phyloP scores from a whole-genome alignment of 1,140 invertebrate genomes.

The Ganaspis sp. region DNA sequence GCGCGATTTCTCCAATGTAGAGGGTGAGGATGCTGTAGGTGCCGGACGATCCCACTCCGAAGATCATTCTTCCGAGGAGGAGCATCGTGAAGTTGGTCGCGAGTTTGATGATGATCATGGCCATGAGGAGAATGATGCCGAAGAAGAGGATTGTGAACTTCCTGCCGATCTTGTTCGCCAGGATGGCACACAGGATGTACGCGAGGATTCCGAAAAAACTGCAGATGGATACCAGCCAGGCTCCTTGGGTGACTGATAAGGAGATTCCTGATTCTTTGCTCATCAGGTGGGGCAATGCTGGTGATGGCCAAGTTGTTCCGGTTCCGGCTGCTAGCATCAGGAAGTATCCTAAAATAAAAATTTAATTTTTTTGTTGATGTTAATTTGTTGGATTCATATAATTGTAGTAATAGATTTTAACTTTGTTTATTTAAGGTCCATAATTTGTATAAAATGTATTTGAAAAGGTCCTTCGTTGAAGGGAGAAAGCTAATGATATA shows the following conservation, averaged over 20 bases:
- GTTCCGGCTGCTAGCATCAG: constrained; percentile 65
- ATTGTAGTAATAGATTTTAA: no score
- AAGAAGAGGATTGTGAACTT: constrained; percentile 63
- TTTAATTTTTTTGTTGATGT: no score
- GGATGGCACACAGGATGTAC: constrained; percentile 56
- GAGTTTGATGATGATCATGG: constrained; percentile 64
- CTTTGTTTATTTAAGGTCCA: no score
- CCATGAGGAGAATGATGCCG: constrained; percentile 59
- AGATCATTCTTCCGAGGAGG: constrained; percentile 62
- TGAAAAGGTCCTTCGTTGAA: no score
- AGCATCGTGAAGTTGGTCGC: constrained; percentile 55
- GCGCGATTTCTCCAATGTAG: constrained; percentile 78
- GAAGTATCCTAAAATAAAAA: constrained; percentile 58
- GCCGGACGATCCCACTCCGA: constrained; percentile 76
- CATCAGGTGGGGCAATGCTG: constrained; percentile 62
- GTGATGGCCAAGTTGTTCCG: constrained; percentile 68
- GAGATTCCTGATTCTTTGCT: constrained; percentile 47
- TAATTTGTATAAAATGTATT: no score
- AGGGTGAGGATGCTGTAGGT: constrained; percentile 76
- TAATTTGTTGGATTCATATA: no score
- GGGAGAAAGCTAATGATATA: no score
- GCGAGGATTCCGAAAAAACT: constrained; percentile 62
- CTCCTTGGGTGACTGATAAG: constrained; percentile 59
- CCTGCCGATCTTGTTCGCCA: constrained; percentile 65
- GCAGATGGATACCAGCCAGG: constrained; percentile 67